A percentile compares a stretch with the other conserved stretches of the same genome.
Conservation (phyloP, 1,140 invertebrate species). For the Coelopa frigida region DNA sequence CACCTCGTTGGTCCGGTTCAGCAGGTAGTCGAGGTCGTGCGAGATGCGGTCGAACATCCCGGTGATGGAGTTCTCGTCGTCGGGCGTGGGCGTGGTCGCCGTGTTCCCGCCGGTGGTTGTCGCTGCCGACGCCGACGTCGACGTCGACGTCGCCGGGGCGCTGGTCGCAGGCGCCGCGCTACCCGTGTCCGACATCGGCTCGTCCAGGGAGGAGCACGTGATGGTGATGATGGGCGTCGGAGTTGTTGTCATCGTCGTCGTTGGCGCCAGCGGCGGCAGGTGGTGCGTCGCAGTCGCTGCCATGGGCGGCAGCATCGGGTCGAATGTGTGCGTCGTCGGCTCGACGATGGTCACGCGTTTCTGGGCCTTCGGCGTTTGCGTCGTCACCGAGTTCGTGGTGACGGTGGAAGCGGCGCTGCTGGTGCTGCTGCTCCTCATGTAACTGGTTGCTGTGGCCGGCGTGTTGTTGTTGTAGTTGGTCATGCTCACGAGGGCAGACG, state of each 20-base stretch:
- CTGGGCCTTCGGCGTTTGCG: constrained; percentile 39
- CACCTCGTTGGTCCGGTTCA: constrained; percentile 51
- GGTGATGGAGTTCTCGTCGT: constrained; percentile 34
- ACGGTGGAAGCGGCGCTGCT: constrained; percentile 10
- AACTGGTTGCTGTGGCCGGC: constrained; percentile 4
- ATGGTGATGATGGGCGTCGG: constrained; percentile 18
- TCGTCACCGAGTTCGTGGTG: constrained; percentile 19
- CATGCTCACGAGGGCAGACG: background rate
- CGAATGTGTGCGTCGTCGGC: constrained; percentile 36
- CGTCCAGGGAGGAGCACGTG: constrained; percentile 14
- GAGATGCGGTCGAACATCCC: constrained; percentile 66
- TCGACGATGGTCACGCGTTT: constrained; percentile 42
- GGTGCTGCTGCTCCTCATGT: constrained; percentile 4
- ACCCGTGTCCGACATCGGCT: constrained; percentile 16
- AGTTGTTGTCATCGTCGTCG: constrained; percentile 2
- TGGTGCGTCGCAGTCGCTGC: constrained; percentile 17
- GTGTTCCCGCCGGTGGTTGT: background rate
- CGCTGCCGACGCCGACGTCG: background rate
- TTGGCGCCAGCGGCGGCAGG: background rate
- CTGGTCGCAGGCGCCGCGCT: constrained; percentile 12
- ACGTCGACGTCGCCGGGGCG: background rate
- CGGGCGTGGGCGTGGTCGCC: constrained; percentile 9
- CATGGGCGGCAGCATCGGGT: constrained; percentile 39
- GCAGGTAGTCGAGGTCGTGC: constrained; percentile 64
- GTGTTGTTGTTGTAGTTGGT: too few species aligned